Conservation (phyloP, 2,113 vertebrate genomes). For the Donacobius atricapilla region DNA sequence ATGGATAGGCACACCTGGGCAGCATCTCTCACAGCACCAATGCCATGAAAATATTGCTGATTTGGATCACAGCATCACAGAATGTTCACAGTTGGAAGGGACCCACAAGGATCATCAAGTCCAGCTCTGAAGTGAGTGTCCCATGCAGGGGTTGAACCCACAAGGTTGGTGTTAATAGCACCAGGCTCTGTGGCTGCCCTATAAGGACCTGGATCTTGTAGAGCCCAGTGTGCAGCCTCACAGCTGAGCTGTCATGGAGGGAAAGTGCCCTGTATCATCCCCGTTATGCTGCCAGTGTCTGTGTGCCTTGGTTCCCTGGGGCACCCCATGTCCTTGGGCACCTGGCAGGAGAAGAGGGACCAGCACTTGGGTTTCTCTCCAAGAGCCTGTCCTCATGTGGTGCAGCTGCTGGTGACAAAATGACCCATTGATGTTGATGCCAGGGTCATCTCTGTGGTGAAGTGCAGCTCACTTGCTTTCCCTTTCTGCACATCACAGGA, state of each 20-base stretch:
- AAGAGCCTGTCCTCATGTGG: not conserved
- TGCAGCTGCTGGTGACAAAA: not conserved
- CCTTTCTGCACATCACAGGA: not conserved
- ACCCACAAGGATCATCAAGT: not conserved
- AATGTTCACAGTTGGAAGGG: not conserved
- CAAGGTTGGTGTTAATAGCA: not conserved
- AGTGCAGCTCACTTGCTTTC: not conserved
- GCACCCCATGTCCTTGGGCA: not conserved
- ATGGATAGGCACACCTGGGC: not conserved
- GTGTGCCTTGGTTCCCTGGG: not conserved
- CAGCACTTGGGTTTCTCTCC: not conserved
- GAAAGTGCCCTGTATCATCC: not conserved
- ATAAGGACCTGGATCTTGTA: not conserved
- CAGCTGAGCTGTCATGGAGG: not conserved
- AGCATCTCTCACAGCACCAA: not conserved
- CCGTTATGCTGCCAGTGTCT: rapidly evolving
- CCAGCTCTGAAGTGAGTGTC: not conserved
- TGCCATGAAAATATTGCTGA: not conserved
- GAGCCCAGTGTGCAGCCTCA: not conserved
- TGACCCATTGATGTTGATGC: rapidly evolving
- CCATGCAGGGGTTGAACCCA: not conserved
- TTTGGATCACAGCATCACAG: not conserved
- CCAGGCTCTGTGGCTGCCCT: not conserved
- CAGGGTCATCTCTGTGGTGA: not conserved
- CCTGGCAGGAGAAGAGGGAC: not conserved